Base-by-base conservation (phyloP, 2,888 invertebrate genomes). In the Brachypterus glaber region DNA sequence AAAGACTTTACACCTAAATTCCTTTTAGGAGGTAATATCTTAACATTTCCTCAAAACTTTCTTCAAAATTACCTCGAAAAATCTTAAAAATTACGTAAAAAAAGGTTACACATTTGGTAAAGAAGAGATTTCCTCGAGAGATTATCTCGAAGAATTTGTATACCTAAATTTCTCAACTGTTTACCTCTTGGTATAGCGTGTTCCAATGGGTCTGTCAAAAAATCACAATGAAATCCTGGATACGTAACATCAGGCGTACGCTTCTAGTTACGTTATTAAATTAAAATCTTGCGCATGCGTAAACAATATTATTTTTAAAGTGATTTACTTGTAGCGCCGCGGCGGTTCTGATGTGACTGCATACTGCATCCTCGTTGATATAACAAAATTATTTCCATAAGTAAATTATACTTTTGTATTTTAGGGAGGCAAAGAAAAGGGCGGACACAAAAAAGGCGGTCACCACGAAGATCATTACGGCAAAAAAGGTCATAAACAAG, bases 381-480 rank as follows among this genome's bases (percentile, higher is more conserved):
- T 21, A 21, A 21, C 5, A 21, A 21, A 21, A 5, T 7, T 21
- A 21, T 7, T 21, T 21, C 9, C 9, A 21, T 21, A 21, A 7
- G 21, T 7, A 39, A 8, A 25, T 16, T 5, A 17, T 13, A 14
- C 29, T 16, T 39, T 15, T 33, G 13, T 2, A n/a, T 5, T 44
- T n/a, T 52, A 76, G 72, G 79, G 79, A 2, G 77, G 76, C 0
- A 66, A 71, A 41, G 66, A 67, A 47, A 74, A 77, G 56, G 70
- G 69, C 14, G 71, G 70, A 1, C 68, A 74, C 33, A 63, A 68
- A 32, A 62, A 76, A 7, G 65, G 68, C 1, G 70, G 57, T 0
- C 66, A 74, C 46, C 62, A 73, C 30, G 65, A 71, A 15, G 68
- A 67, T 31, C 59, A 68, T 14, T 70, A 76, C 48, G 79, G 77